Conservation (phyloP, 2,797 vertebrate genomes). For the Hemitrygon akajei region DNA sequence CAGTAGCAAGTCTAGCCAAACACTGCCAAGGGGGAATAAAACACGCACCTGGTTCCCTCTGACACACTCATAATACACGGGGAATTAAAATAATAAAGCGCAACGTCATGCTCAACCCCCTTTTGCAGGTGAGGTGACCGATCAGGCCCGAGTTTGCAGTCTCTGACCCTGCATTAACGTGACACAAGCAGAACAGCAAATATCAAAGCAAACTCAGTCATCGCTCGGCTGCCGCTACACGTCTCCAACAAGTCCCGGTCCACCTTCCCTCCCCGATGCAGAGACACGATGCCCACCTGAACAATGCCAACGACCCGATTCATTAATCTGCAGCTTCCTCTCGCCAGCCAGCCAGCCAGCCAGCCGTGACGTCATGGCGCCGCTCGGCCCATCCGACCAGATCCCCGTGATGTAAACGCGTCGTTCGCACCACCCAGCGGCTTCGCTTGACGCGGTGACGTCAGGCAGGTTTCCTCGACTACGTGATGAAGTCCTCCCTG, state of each 20-base stretch:
- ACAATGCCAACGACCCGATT: background rate
- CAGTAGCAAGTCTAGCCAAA: background rate
- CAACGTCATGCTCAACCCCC: background rate
- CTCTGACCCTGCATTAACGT: conserved; percentile 23
- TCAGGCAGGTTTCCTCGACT: too few species aligned
- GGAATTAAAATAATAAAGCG: background rate
- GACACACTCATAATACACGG: background rate
- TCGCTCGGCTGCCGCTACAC: background rate
- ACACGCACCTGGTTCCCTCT: background rate
- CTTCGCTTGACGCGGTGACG: background rate
- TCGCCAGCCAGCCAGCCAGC: background rate
- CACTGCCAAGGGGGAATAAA: background rate
- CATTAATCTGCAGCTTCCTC: conserved; percentile 20
- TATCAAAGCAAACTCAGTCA: background rate
- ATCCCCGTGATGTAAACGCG: background rate
- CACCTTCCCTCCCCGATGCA: conserved; percentile 24
- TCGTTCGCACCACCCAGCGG: background rate
- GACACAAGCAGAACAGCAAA: background rate
- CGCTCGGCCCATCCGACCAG: background rate
- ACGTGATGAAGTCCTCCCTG: too few species aligned
- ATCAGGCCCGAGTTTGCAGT: conserved; percentile 17
- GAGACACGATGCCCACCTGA: conserved; percentile 27
- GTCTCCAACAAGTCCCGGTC: background rate
- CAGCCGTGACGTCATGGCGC: background rate
- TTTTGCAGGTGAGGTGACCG: background rate